Evolutionary conservation across 2,113 vertebrate genomes (phyloP).

Genomic region (Struthio camelus): DNA sequence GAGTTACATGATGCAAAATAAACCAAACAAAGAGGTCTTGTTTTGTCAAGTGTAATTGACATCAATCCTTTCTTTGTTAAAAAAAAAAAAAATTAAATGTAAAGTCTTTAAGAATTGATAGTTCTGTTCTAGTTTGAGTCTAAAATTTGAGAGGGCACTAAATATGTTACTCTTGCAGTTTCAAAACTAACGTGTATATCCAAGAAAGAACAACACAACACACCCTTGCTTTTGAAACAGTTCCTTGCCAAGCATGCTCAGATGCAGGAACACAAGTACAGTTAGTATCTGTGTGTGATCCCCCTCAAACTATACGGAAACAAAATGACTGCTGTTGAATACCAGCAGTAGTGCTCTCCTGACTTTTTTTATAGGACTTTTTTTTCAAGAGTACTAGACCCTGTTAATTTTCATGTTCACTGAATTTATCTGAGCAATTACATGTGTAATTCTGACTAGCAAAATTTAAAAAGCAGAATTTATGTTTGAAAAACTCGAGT

Average conservation of each 20-base stretch:
- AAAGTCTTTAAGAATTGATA: neutral
- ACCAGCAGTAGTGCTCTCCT: neutral
- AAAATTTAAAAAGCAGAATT: neutral
- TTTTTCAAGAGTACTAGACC: neutral
- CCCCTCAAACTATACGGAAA: neutral
- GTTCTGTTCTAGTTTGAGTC: neutral
- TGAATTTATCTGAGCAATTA: neutral
- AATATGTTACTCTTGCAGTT: neutral
- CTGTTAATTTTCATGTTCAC: neutral
- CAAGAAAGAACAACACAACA: neutral
- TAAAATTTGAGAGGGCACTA: neutral
- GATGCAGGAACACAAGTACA: neutral
- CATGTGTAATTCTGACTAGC: neutral
- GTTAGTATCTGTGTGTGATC: neutral
- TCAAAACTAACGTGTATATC: neutral
- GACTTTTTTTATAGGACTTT: fast-evolving
- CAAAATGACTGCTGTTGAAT: neutral
- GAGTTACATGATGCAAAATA: no score
- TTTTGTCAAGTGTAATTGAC: neutral
- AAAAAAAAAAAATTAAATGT: neutral
- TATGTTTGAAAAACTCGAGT: neutral
- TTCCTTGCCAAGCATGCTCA: neutral
- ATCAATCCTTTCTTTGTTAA: neutral
- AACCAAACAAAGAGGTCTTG: neutral
- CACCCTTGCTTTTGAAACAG: neutral